These are phyloP conservation scores for Neoniphon sammara DNA, from an alignment of 2,797 vertebrate species.

Conservation along the genomic window DNA sequence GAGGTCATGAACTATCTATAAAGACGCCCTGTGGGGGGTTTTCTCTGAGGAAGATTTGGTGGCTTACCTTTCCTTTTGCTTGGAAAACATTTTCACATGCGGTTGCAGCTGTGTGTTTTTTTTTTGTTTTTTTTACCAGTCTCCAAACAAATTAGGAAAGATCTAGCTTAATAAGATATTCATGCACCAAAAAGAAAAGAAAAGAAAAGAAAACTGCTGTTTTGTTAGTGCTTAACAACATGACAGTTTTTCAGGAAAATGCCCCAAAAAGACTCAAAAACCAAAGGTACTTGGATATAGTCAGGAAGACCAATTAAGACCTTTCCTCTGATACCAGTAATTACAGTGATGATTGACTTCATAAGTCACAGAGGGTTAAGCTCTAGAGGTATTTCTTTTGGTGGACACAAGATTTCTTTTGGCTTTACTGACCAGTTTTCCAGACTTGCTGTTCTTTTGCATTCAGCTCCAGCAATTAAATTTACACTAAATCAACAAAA, in stretches of 20 bases:
- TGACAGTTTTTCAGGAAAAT: background rate
- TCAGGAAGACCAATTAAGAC: background rate
- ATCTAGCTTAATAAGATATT: background rate
- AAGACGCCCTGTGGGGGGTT: background rate
- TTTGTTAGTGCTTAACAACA: background rate
- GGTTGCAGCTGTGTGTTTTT: background rate
- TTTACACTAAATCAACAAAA: background rate
- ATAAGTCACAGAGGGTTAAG: background rate
- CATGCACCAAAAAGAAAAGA: conserved; percentile 2
- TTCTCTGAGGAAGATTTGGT: background rate
- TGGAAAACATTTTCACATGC: background rate
- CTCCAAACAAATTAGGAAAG: conserved; percentile 15
- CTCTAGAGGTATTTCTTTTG: background rate
- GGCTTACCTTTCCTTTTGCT: conserved; percentile 3
- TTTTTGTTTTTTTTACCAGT: background rate
- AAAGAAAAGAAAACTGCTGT: too few species aligned
- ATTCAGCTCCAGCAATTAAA: conserved; percentile 31
- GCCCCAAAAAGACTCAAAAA: background rate
- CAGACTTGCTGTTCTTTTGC: conserved; percentile 2
- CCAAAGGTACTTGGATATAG: background rate
- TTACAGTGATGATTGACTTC: background rate
- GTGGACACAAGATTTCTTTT: too few species aligned
- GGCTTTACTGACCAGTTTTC: background rate
- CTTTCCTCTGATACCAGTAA: background rate
- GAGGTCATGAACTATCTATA: conserved; percentile 12